phyloP scores from a whole-genome alignment of 2,113 vertebrate genomes.

The Sardina pilchardus region DNA sequence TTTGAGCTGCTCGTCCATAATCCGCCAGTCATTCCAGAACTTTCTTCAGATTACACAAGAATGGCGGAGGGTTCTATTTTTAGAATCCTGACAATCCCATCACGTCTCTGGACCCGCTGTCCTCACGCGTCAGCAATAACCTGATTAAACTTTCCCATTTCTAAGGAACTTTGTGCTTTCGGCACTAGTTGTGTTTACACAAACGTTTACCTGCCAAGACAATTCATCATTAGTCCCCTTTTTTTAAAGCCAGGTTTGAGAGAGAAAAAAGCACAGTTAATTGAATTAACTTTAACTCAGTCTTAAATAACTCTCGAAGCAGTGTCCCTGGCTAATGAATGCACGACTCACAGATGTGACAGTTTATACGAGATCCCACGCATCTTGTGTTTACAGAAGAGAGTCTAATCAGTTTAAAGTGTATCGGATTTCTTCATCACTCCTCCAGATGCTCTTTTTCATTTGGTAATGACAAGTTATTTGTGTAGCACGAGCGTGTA shows the following conservation, averaged over 20 bases:
- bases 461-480: neutral
- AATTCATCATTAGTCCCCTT: neutral
- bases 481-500: neutral
- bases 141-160: neutral
- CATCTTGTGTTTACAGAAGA: neutral
- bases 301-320: neutral
- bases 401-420: slow-evolving; percentile 26
- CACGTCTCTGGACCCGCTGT: neutral
- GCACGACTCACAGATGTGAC: neutral
- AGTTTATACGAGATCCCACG: neutral
- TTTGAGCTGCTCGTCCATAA: neutral
- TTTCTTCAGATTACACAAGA: neutral
- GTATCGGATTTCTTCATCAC: slow-evolving; percentile 18
- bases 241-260: neutral
- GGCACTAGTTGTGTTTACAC: neutral
- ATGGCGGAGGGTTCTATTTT: neutral
- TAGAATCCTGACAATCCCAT: neutral
- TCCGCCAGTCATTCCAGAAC: neutral
- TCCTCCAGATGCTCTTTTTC: slow-evolving; percentile 23
- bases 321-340: neutral
- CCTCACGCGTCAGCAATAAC: neutral
- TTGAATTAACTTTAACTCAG: slow-evolving; percentile 9
- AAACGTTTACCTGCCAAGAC: neutral
- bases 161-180: neutral
- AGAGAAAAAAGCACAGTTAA: neutral